Percentiles rank a stretch among this genome's conserved stretches.
phyloP scores from a whole-genome alignment of 2,113 vertebrate species.

The human (Homo sapiens) region DNA sequence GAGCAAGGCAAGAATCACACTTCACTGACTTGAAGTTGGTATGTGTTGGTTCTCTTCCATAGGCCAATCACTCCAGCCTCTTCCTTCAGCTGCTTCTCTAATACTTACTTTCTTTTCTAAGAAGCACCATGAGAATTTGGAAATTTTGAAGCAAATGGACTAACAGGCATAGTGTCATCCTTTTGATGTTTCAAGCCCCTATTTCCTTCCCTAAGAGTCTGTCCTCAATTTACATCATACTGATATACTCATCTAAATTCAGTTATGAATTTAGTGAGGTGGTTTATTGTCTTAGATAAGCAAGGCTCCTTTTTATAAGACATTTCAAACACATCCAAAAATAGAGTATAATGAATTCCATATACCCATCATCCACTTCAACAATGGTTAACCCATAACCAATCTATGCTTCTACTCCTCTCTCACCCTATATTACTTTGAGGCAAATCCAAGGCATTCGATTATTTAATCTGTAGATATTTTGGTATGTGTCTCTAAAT shows the following conservation, averaged over 20 bases:
- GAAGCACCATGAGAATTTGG: neutral
- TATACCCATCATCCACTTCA: neutral
- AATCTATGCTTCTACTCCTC: neutral
- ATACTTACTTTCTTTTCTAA: conserved; percentile 17
- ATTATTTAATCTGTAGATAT: neutral
- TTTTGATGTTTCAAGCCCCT: neutral
- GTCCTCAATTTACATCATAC: neutral
- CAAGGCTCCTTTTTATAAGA: neutral
- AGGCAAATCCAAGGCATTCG: neutral
- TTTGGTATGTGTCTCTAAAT: neutral
- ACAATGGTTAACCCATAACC: neutral
- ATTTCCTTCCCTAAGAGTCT: neutral
- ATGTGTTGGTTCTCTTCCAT: neutral
- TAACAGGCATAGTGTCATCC: neutral
- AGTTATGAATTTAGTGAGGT: neutral
- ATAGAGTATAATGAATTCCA: neutral
- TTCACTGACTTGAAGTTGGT: neutral
- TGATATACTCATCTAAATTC: neutral
- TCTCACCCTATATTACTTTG: neutral
- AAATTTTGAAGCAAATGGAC: neutral
- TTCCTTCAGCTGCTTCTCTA: neutral
- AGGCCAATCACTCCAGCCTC: neutral
- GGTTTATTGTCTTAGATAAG: neutral
- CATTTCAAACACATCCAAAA: neutral
- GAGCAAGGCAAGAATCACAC: neutral